Percentiles rank a stretch among this genome's conserved stretches.
Conservation (phyloP, 2,888 invertebrate species). For the Ochlodes sylvanus region DNA sequence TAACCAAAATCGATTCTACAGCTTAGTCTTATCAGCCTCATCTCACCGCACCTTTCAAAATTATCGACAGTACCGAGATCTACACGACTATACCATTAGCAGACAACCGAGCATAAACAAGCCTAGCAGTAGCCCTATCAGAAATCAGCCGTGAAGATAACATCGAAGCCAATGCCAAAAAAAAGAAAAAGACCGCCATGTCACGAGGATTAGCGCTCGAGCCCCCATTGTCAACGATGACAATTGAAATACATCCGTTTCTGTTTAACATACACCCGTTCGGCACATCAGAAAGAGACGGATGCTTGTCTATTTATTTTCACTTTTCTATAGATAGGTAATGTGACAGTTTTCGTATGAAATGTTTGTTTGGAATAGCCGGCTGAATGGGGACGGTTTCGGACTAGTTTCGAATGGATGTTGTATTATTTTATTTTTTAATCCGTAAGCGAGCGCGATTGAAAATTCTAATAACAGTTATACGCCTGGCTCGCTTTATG, state of each 20-base stretch:
- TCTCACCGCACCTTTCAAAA: slow-evolving; percentile 62
- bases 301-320: slow-evolving; percentile 73
- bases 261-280: slow-evolving; percentile 54
- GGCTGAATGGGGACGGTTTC: slow-evolving; percentile 65
- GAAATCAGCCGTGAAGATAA: slow-evolving; percentile 71
- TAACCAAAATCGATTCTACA: slow-evolving; percentile 43
- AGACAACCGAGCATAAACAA: slow-evolving; percentile 69
- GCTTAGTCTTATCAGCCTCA: slow-evolving; percentile 54
- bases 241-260: slow-evolving; percentile 77
- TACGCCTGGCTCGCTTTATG: slow-evolving; percentile 45
- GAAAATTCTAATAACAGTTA: slow-evolving; percentile 55
- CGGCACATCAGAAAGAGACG: slow-evolving; percentile 58
- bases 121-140: slow-evolving; percentile 72
- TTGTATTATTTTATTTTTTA: slow-evolving; percentile 77
- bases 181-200: slow-evolving; percentile 72
- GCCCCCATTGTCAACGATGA: slow-evolving; percentile 74
- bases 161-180: slow-evolving; percentile 59
- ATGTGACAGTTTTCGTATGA: slow-evolving; percentile 82
- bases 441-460: slow-evolving; percentile 65
- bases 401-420: slow-evolving; percentile 64
- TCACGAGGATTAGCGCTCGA: slow-evolving; percentile 76
- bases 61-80: slow-evolving; percentile 71
- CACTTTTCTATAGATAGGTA: slow-evolving; percentile 75
- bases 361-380: slow-evolving; percentile 76
- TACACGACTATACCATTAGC: slow-evolving; percentile 79